Evolutionary conservation across 2,888 invertebrate species (phyloP), one percentile per base, ranked within the genome.

Genomic region (Miltochrista miniata): DNA sequence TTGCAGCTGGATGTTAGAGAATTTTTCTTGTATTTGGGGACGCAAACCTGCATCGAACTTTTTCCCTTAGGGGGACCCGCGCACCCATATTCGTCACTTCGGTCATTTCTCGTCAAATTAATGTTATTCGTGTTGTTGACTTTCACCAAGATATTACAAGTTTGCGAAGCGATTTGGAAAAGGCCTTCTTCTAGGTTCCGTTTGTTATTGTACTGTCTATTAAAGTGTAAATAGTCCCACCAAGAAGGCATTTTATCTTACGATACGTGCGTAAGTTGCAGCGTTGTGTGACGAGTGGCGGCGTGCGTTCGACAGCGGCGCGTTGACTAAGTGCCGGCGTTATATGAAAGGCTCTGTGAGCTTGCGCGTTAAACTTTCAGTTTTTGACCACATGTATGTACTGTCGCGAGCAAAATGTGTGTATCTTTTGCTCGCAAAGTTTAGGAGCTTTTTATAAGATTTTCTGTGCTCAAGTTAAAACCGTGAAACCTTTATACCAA

Each of bases 161-260:
- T 95, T 79, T 96, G 96, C 11, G 95, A 95, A 4, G 95, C 95
- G 62, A 96, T 96, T 90, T 95, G 95, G 75, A 95, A 95, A 31
- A 96, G 88, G 7, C 96, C 96, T 72, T 95, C 95, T 72, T 95
- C 95, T 60, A 96, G 81, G 79, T 95, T 95, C 46, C 94, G 90
- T 64, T 93, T 93, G 65, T 92, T 92, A 49, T 90, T 83, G 64
- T 92, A 91, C 66, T 85, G 87, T 39, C 91, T 69, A 60, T 90
- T 92, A 66, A 92, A 86, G 59, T 88, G 89, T 51, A 94, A 86
- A 71, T 93, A 92, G 76, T 94, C 93, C 93, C 93, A 94, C 83
- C 93, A 92, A 45, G 93, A 90, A 71, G 94, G 93, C 94, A 94
- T 94, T 77, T 79, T 84, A 64, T 75, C 56, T 74, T 50, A 77